A percentile compares a stretch with the other conserved stretches of the same genome.
These are phyloP conservation scores for Thalassoma bifasciatum DNA, from an alignment of 2,113 vertebrate genomes.

Conservation along the genomic window DNA sequence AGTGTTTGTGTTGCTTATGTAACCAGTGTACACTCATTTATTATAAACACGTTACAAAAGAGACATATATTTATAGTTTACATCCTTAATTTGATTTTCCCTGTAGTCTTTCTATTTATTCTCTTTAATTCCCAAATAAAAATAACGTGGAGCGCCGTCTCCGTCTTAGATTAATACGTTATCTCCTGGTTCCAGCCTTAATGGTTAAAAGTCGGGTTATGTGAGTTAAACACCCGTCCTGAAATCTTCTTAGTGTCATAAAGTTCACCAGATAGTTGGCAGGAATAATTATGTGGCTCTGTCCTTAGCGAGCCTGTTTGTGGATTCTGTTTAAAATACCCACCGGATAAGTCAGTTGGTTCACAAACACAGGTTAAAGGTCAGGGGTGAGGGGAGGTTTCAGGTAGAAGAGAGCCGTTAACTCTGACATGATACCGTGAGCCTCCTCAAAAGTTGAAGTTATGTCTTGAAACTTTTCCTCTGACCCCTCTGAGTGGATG, in stretches of 20 bases:
- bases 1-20: not conserved
- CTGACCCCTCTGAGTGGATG: not conserved
- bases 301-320: conserved; percentile 2
- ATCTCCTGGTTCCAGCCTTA: not conserved
- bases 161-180: not conserved
- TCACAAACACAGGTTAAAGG: conserved; percentile 13
- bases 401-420: accelerated
- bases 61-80: not conserved
- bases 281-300: conserved; percentile 11
- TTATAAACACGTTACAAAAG: not conserved
- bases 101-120: not conserved
- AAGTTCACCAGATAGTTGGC: conserved; percentile 12
- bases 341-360: conserved; percentile 1
- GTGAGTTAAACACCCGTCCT: not conserved
- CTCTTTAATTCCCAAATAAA: not conserved
- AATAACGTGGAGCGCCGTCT: not conserved
- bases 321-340: conserved; percentile 4
- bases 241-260: conserved; percentile 19
- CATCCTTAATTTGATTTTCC: not conserved
- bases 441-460: not conserved
- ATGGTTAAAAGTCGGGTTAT: not conserved
- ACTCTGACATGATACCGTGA: not conserved
- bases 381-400: not conserved
- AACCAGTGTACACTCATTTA: not conserved
- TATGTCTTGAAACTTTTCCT: not conserved